A percentile compares a stretch with the other conserved stretches of the same genome.
Conservation (phyloP, 2,113 vertebrate genomes). For the Python bivittatus region DNA sequence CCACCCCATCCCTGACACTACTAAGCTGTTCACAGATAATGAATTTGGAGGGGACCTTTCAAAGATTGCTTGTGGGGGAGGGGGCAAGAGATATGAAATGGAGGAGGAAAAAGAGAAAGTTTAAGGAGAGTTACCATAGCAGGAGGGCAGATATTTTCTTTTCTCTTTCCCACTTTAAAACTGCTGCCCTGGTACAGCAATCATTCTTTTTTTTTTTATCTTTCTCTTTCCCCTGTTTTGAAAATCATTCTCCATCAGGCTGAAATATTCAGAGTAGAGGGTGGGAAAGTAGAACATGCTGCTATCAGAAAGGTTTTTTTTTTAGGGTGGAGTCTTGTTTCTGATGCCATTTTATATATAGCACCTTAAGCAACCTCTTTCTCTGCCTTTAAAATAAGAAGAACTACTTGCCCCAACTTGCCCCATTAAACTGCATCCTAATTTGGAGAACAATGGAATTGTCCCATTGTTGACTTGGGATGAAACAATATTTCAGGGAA, state of each 20-base stretch:
- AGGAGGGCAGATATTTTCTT: not conserved
- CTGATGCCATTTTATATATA: not conserved
- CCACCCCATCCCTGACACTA: too few species aligned
- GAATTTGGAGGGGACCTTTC: not conserved
- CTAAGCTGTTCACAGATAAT: not conserved
- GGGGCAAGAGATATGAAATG: not conserved
- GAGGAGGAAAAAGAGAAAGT: not conserved
- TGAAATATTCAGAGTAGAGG: not conserved
- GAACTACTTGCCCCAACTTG: too few species aligned
- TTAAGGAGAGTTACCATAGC: not conserved
- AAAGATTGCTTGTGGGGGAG: not conserved
- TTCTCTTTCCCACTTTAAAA: not conserved
- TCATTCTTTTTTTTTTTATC: not conserved
- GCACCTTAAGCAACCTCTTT: not conserved
- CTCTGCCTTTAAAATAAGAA: too few species aligned
- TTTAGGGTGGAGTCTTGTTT: not conserved
- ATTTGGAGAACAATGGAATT: too few species aligned
- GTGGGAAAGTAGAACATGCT: not conserved
- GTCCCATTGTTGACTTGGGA: too few species aligned
- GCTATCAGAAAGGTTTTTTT: not conserved
- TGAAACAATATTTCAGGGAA: not conserved
- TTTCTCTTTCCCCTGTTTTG: not conserved
- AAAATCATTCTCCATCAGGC: not conserved
- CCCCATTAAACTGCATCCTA: too few species aligned
- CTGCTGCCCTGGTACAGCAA: not conserved